Conservation (phyloP, 1,140 invertebrate species). For the Goniozus legneri region DNA sequence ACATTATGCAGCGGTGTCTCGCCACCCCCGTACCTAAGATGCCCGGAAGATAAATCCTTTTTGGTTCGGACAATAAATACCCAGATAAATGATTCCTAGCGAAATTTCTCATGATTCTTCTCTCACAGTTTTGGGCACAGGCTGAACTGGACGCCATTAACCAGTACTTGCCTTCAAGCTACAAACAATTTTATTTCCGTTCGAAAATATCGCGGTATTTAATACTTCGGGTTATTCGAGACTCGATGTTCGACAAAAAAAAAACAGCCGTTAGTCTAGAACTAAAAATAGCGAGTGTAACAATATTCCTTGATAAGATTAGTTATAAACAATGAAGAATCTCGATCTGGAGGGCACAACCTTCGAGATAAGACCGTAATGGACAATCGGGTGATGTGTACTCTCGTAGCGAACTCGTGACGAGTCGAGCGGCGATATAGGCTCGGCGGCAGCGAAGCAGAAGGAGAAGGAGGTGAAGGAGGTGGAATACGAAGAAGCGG, state of each 20-base stretch:
- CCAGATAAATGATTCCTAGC: neutral
- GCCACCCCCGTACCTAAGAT: conserved; percentile 5
- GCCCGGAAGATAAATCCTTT: conserved; percentile 32
- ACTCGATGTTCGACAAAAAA: no score
- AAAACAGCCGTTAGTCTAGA: no score
- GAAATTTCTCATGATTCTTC: no score
- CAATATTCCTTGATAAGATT: neutral
- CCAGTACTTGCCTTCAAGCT: no score
- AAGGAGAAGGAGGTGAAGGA: neutral
- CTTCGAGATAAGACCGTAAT: conserved; percentile 2
- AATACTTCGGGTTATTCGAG: no score
- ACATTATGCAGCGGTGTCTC: conserved; percentile 31
- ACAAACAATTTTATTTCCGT: no score
- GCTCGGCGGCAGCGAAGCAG: conserved; percentile 1
- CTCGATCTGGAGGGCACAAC: conserved; percentile 2
- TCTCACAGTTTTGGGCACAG: no score
- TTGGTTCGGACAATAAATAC: conserved; percentile 29
- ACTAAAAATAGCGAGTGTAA: no score
- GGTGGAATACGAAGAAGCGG: neutral
- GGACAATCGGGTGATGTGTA: no score
- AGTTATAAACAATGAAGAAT: neutral
- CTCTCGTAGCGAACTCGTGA: conserved; percentile 13
- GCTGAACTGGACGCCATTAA: no score
- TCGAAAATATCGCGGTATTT: no score
- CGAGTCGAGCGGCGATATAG: neutral